Percentiles rank a stretch among this genome's conserved stretches.
Evolutionary conservation across 2,113 vertebrate species (phyloP).

Genomic region (Rhipidura dahli): DNA sequence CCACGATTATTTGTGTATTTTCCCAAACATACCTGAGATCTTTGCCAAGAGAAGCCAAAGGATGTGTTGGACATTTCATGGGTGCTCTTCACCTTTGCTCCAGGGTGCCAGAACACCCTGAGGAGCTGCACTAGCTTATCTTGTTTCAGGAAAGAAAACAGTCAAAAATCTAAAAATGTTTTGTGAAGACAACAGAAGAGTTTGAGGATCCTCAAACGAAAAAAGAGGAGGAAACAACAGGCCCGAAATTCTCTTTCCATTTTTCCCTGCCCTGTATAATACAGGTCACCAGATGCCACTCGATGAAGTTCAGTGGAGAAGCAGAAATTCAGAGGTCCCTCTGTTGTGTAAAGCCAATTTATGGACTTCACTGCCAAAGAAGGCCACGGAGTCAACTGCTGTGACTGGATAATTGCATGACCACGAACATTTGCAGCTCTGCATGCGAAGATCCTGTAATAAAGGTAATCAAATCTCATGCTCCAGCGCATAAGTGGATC

Average conservation of each 20-base stretch:
- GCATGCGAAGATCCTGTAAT: constrained; percentile 36
- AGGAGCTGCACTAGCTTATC: background rate
- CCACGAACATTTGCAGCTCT: constrained; percentile 24
- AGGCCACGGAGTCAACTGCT: constrained; percentile 42
- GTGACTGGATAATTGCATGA: constrained; percentile 35
- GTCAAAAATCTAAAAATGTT: background rate
- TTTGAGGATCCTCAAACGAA: background rate
- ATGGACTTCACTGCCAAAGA: background rate
- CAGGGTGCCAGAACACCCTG: background rate
- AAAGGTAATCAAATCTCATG: constrained; percentile 62
- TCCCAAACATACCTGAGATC: background rate
- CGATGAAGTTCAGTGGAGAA: background rate
- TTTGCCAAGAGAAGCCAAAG: background rate
- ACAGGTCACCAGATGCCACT: background rate
- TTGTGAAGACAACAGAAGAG: background rate
- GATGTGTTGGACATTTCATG: background rate
- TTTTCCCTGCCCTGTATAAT: background rate
- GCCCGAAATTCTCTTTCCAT: background rate
- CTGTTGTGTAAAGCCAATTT: background rate
- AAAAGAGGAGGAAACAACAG: background rate
- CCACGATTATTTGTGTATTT: rapidly evolving
- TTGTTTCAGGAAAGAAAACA: background rate
- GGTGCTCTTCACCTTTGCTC: background rate
- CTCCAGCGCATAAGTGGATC: constrained; percentile 22
- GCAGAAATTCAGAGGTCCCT: background rate